Base-by-base conservation (phyloP, 2,113 vertebrate genomes). In the Cebus imitator region DNA sequence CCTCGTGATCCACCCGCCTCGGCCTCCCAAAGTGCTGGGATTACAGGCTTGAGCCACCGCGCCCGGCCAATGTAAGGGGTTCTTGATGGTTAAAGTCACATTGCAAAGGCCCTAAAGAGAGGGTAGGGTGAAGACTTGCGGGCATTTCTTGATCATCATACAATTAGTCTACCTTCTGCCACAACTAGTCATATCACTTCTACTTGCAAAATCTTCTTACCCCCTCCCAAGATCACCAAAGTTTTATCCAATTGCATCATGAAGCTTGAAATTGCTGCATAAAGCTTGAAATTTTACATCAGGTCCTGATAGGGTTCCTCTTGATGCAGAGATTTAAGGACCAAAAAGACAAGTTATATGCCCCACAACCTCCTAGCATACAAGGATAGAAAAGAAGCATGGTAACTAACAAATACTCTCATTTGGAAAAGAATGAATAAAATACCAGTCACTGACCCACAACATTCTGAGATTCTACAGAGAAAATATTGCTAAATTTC, bases 401-500 rank as follows among this genome's bases (percentile, higher is more conserved):
- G 14, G 10, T 66, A 48, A 7, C 6, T 20, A 35, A 30, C 5
- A 52, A 72, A 43, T 0, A 25, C 12, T 83, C 21, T 12, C 5
- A 43, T n/a, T 57, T 58, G 11, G 50, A 80, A 80, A 32, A 2
- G 4, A 14, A 25, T 3, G 14, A 91, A 2, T 55, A 48, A 68
- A 55, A 10, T 12, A 23, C 7, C 5, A 12, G 23, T 90, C 35
- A 8, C 6, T 52, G 6, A 32, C 1, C 6, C 35, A 25, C 0
- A 32, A 5, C 2, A 12, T 13, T 13, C 35, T 48, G n/a, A 85
- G 40, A 50, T 37, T 8, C 27, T 10, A 20, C 12, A 43, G 58
- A 55, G 25, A 2, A 8, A n/a, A 35, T 40, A 32, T n/a, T n/a
- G 18, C 16, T 30, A 76, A 9, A 27, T 5, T 16, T 21, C 8